phyloP scores from a whole-genome alignment of 2,888 invertebrate species.

The Seira ritae region DNA sequence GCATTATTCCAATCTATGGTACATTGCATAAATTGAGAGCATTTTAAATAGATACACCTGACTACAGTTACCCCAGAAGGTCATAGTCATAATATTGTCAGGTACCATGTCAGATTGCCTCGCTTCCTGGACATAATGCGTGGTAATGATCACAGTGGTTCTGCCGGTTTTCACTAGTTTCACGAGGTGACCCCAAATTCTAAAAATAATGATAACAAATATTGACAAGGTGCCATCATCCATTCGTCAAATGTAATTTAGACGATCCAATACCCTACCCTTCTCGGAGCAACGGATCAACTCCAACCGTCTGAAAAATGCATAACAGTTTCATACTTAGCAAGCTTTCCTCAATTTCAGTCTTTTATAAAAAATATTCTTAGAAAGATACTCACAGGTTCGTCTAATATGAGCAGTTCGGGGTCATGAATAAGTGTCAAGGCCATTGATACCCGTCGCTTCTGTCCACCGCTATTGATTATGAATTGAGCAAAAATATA shows the following conservation, averaged over 20 bases:
- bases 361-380: too few species aligned
- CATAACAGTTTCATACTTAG: not conserved
- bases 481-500: slow-evolving; percentile 18
- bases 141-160: slow-evolving; percentile 67
- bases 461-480: slow-evolving; percentile 49
- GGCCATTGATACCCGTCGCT: slow-evolving; percentile 40
- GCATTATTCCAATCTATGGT: slow-evolving; percentile 64
- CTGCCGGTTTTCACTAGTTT: slow-evolving; percentile 43
- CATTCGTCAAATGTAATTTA: not conserved
- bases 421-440: slow-evolving; percentile 46
- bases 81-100: not conserved
- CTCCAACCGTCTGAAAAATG: slow-evolving; percentile 40
- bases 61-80: too few species aligned
- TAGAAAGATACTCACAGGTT: slow-evolving; percentile 52
- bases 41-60: too few species aligned
- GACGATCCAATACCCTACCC: not conserved
- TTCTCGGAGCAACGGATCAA: slow-evolving; percentile 48
- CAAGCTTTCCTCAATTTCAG: not conserved
- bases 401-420: slow-evolving; percentile 49
- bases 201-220: slow-evolving; percentile 3
- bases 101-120: slow-evolving; percentile 56
- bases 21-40: not conserved
- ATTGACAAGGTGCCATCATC: not conserved
- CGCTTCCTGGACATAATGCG: slow-evolving; percentile 68
- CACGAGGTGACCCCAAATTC: slow-evolving; percentile 65